Evolutionary conservation across 2,797 vertebrate species (phyloP).

Genomic region (Glossophaga mutica): DNA sequence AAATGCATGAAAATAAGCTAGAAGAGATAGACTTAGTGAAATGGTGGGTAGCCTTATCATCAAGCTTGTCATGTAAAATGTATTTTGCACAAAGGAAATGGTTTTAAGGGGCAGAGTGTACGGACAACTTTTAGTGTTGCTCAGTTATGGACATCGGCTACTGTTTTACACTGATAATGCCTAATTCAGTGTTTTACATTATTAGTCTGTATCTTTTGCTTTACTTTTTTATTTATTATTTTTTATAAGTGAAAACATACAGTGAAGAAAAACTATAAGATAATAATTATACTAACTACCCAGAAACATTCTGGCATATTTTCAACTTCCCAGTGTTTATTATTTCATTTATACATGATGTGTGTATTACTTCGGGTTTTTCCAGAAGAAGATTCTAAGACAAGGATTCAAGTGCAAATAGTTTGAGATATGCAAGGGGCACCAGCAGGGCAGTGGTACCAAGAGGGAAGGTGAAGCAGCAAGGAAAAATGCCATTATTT

Average conservation of each 20-base stretch:
- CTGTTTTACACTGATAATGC: not conserved
- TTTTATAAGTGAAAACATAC: not conserved
- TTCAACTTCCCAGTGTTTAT: not conserved
- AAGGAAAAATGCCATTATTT: not conserved
- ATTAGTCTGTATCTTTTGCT: not conserved
- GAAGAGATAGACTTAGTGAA: not conserved
- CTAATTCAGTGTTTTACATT: not conserved
- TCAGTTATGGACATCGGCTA: not conserved
- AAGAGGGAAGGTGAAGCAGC: not conserved
- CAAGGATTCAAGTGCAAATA: not conserved
- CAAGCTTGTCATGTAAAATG: not conserved
- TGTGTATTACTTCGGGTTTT: not conserved
- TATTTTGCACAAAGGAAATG: not conserved
- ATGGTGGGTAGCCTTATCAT: not conserved
- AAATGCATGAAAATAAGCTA: not conserved
- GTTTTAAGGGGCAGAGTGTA: not conserved
- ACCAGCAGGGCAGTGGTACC: accelerated
- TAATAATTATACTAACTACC: not conserved
- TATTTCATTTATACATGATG: not conserved
- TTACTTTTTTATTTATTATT: not conserved
- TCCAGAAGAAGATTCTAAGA: not conserved
- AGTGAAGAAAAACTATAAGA: not conserved
- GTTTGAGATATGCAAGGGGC: not conserved
- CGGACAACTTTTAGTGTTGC: not conserved
- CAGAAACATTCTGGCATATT: not conserved